Evolutionary conservation across 2,113 vertebrate genomes (phyloP).

Genomic region (Tricholaema leucomelas): DNA sequence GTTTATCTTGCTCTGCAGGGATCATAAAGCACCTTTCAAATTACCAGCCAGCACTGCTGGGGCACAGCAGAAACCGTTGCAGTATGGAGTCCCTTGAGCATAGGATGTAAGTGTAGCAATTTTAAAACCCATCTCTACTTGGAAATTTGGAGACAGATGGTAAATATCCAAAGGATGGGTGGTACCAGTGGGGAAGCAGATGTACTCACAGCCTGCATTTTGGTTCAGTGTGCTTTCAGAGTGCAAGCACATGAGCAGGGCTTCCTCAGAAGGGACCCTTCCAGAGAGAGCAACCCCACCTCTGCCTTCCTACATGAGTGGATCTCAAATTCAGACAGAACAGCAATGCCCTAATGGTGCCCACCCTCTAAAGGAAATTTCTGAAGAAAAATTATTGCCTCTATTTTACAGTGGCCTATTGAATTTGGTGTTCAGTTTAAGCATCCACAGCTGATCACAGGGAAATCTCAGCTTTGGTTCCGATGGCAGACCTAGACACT

Average conservation of each 20-base stretch:
- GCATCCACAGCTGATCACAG: background rate
- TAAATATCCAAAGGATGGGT: background rate
- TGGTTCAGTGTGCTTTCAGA: background rate
- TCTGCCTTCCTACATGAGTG: background rate
- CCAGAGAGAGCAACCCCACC: background rate
- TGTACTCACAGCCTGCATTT: background rate
- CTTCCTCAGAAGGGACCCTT: background rate
- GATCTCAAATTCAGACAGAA: rapidly evolving
- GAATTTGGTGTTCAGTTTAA: background rate
- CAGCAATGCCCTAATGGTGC: background rate
- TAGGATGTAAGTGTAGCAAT: background rate
- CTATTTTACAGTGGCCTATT: background rate
- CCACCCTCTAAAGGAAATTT: background rate
- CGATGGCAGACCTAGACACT: background rate
- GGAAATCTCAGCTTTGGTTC: background rate
- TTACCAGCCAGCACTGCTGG: conserved; percentile 12
- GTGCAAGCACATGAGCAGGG: background rate
- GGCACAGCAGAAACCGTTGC: conserved; percentile 21
- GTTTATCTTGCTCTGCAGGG: conserved; percentile 57
- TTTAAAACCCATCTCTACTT: background rate
- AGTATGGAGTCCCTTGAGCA: background rate
- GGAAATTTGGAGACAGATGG: background rate
- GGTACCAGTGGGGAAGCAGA: background rate
- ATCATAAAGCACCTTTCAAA: conserved; percentile 58
- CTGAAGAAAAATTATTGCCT: background rate